Evolutionary conservation across 2,888 invertebrate genomes (phyloP).

Genomic region (Protodeltote pygarga): DNA sequence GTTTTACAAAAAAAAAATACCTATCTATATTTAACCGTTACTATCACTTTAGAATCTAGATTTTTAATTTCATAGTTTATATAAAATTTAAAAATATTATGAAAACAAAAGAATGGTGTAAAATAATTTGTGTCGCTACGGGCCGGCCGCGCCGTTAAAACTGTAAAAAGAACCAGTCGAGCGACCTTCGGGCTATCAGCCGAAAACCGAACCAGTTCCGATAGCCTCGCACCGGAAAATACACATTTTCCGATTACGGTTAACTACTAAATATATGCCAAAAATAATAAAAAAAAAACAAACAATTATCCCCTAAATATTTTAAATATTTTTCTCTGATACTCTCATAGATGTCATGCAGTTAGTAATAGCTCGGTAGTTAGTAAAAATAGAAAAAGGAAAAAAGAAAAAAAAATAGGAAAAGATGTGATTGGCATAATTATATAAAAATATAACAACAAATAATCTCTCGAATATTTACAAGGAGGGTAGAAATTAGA

Average conservation of each 20-base stretch:
- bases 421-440: constrained; percentile 85
- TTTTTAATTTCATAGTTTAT: too few relatives aligned
- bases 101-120: constrained; percentile 63
- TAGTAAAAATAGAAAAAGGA: constrained; percentile 51
- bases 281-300: constrained; percentile 8
- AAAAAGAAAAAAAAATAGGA: constrained; percentile 66
- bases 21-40: too few relatives aligned
- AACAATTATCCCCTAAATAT: background rate
- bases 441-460: constrained; percentile 65
- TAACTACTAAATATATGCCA: constrained; percentile 30
- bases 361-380: constrained; percentile 67
- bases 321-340: constrained; percentile 10
- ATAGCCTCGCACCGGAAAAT: constrained; percentile 56
- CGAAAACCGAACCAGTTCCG: constrained; percentile 69
- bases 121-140: constrained; percentile 60
- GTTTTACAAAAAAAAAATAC: too few relatives aligned
- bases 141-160: constrained; percentile 79
- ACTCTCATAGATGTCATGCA: constrained; percentile 61
- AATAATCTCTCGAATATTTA: constrained; percentile 77
- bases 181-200: constrained; percentile 78
- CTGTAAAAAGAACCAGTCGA: constrained; percentile 83
- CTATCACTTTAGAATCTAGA: too few relatives aligned
- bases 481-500: constrained; percentile 64
- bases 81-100: constrained; percentile 30
- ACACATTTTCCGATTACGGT: constrained; percentile 62